Base-by-base conservation (phyloP, 1,140 invertebrate genomes). In the Bombus breviceps region DNA sequence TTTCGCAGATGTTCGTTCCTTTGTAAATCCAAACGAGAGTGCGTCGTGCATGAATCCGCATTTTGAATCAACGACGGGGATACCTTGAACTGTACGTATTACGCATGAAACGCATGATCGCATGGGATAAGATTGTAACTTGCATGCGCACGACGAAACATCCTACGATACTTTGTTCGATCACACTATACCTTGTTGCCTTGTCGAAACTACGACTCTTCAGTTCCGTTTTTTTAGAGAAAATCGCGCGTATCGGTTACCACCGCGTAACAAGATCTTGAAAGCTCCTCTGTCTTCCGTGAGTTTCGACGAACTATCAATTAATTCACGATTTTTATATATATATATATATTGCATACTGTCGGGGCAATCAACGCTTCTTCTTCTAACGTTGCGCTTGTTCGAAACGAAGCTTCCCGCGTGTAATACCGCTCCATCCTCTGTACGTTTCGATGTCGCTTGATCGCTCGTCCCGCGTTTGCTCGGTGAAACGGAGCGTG, bases 1-100 rank as follows among this genome's bases (percentile, higher is more conserved):
- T 22, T 53, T 53, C 47, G 6, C 18, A 2, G 47, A 53, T 22
- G 47, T 53, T 9, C 3, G 12, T 13, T 13, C 28, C 28, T 64
- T 76, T n/a, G 75, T 41, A 77, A 64, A 41, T 77, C 75, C 34
- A 41, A 76, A 59, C 34, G 74, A 25, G 25, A 3, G 12, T 28
- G 22, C 32, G 15, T 32, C 37, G 15, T 41, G 62, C 80, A 81
- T 59, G 68, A 77, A 32, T 41, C 13, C n/a, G 41, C 34, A 25
- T 85, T 84, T 78, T 82, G 47, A 64, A 83, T 78, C 62, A 59
- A 81, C 57, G 43, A 86, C 53, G 66, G 32, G 66, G 41, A 76
- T 66, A 84, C 62, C 25, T 71, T 76, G 53, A 79, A 86, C 79
- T 83, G 85, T 76, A 83, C 77, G 72, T 88, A 83, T 86, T 76